Evolutionary conservation across 2,888 invertebrate species (phyloP).

Genomic region (Coremacera marginata): DNA sequence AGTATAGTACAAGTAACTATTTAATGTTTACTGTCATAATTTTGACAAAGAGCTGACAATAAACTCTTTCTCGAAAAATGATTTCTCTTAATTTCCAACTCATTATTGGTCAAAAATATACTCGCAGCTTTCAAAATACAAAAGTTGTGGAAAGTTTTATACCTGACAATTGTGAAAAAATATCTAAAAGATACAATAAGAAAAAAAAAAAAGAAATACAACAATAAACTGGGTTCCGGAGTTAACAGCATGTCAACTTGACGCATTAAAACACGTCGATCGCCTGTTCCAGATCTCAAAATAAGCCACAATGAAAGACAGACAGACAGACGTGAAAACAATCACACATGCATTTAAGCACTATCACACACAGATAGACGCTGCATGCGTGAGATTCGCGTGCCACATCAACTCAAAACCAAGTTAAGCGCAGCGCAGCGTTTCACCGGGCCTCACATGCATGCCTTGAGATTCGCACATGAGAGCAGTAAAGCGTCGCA

Average conservation of each 20-base stretch:
- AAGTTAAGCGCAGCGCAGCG: background rate
- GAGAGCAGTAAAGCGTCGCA: background rate
- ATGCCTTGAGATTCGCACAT: background rate
- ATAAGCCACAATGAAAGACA: background rate
- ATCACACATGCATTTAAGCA: background rate
- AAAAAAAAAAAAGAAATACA: too few species aligned
- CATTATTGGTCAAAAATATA: too few species aligned
- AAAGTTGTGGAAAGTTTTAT: too few species aligned
- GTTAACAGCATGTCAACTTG: slow-evolving; percentile 26
- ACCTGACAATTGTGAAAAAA: too few species aligned
- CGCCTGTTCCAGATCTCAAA: slow-evolving; percentile 11
- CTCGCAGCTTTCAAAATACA: too few species aligned
- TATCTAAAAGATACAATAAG: too few species aligned
- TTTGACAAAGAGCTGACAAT: too few species aligned
- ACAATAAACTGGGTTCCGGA: slow-evolving; percentile 43
- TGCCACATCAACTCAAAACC: slow-evolving; percentile 52
- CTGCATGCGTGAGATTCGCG: slow-evolving; percentile 43
- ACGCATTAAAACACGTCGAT: background rate
- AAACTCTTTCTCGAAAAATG: too few species aligned
- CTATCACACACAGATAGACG: background rate
- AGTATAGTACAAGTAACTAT: too few species aligned
- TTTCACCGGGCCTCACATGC: too few species aligned
- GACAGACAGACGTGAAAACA: background rate
- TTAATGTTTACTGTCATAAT: too few species aligned
- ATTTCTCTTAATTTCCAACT: too few species aligned